A percentile compares a stretch with the other conserved stretches of the same genome.
phyloP scores from a whole-genome alignment of 2,113 vertebrate species.

The Falco punctatus region DNA sequence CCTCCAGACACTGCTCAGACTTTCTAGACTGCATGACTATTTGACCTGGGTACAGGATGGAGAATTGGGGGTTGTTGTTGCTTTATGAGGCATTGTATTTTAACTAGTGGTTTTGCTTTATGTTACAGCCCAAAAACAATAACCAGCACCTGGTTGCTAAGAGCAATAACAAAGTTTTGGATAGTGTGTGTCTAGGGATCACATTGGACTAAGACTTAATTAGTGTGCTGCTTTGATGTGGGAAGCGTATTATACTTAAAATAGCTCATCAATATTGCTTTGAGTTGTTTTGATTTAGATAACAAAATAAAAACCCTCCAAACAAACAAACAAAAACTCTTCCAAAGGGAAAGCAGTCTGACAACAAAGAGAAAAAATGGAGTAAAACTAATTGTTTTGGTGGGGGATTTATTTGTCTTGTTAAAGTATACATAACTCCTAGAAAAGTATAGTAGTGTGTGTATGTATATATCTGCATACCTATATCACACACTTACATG shows the following conservation, averaged over 20 bases:
- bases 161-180: background rate
- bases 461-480: background rate
- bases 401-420: background rate
- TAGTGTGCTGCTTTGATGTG: background rate
- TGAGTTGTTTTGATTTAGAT: background rate
- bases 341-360: background rate
- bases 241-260: background rate
- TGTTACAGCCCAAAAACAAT: background rate
- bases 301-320: background rate
- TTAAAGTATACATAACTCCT: background rate
- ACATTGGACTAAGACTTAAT: background rate
- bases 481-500: background rate
- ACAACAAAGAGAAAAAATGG: background rate
- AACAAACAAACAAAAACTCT: background rate
- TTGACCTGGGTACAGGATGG: background rate
- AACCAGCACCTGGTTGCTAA: background rate
- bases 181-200: background rate
- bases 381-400: background rate
- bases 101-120: background rate
- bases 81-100: background rate
- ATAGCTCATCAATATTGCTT: background rate
- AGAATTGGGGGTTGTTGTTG: background rate
- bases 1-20: background rate
- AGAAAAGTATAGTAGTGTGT: background rate
- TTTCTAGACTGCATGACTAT: background rate